Base-by-base conservation (phyloP, 92 coral and sea anemone genomes). In the Isaurus tuberculatus region DNA sequence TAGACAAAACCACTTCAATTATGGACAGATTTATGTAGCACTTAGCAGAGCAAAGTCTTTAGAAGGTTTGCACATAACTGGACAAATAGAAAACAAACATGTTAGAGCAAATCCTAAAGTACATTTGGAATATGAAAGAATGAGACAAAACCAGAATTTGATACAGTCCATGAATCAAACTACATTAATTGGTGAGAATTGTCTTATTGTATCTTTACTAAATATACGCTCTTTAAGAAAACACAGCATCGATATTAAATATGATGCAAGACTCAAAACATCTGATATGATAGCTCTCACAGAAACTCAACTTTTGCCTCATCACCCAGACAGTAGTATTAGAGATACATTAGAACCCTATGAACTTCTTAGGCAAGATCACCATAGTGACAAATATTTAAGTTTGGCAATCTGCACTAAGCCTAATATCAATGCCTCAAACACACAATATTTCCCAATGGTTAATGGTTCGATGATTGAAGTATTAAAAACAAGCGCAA, bases 221-320 rank as follows among this genome's bases (percentile, higher is more conserved):
- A n/a, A n/a, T n/a, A n/a, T n/a, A n/a, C n/a, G n/a, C n/a, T n/a
- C n/a, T n/a, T n/a, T n/a, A n/a, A n/a, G n/a, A n/a, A n/a, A n/a
- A n/a, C n/a, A n/a, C n/a, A 82, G 86, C 65, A 80, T 70, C 57
- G 90, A 86, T 64, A 43, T 86, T 72, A 86, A 70, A 69, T 26
- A 33, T 61, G 79, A 87, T 33, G 44, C 83, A n/a, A 43, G 32
- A 22, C 34, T 86, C 14, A 69, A 70, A 33, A 70, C 57, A 4
- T 40, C 49, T 87, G 91, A 87, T 83, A 72, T 86, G 5, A 26
- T 87, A 40, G n/a, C n/a, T n/a, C n/a, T n/a, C n/a, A n/a, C n/a
- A n/a, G n/a, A n/a, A n/a, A n/a, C n/a, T n/a, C n/a, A n/a, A n/a
- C n/a, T n/a, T n/a, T n/a, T n/a, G n/a, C n/a, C n/a, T n/a, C n/a